These are phyloP conservation scores for Brachionus rotundiformis DNA, from an alignment of 1,140 invertebrate species.

Conservation along the genomic window DNA sequence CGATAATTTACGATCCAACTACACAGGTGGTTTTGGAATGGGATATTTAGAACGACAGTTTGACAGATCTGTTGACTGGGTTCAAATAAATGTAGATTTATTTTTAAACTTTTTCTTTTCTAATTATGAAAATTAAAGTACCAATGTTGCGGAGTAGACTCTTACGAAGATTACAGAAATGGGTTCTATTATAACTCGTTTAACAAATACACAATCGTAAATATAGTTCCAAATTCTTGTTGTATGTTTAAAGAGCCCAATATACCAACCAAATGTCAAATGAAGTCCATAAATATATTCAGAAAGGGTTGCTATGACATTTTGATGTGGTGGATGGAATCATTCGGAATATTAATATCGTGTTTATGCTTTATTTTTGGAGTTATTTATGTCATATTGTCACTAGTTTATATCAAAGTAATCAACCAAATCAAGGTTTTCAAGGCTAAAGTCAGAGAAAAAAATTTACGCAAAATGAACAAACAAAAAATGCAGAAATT, in stretches of 20 bases:
- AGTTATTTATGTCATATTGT: not conserved
- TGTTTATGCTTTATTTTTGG: conserved; percentile 35
- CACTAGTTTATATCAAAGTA: not conserved
- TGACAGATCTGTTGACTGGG: conserved; percentile 50
- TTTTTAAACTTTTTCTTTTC: not conserved
- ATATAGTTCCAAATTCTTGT: conserved; percentile 41
- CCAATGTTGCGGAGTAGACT: conserved; percentile 43
- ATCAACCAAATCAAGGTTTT: conserved; percentile 23
- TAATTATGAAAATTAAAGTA: conserved; percentile 20
- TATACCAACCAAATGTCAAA: conserved; percentile 39
- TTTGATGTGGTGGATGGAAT: conserved; percentile 51
- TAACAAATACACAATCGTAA: conserved; percentile 50
- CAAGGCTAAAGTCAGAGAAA: conserved; percentile 21
- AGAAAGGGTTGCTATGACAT: conserved; percentile 50
- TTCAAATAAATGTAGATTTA: conserved; percentile 45
- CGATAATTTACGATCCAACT: conserved; percentile 49
- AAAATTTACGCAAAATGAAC: not conserved
- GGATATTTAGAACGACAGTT: conserved; percentile 48
- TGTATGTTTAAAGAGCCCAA: conserved; percentile 41
- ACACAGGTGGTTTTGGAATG: conserved; percentile 42
- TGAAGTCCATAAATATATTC: conserved; percentile 50
- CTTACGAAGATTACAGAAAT: conserved; percentile 46
- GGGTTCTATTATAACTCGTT: conserved; percentile 51
- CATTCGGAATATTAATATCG: conserved; percentile 18
- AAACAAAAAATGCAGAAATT: conserved; percentile 28